phyloP scores from a whole-genome alignment of 2,888 invertebrate species.

The Choristoneura rosaceana region DNA sequence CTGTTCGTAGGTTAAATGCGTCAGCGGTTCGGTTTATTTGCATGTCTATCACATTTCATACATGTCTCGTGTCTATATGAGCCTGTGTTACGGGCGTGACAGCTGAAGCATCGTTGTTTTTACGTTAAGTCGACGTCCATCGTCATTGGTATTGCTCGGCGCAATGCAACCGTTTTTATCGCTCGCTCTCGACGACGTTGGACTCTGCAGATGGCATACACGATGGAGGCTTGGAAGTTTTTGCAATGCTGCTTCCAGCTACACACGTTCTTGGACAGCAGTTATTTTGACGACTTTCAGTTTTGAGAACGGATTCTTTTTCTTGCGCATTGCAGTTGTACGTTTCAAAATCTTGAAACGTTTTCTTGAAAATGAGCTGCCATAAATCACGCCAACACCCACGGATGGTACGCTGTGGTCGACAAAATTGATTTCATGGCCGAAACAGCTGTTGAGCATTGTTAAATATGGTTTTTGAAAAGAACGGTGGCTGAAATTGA shows the following conservation, averaged over 20 bases:
- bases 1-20: slow-evolving; percentile 44
- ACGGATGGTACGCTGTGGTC: not conserved
- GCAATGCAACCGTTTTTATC: slow-evolving; percentile 71
- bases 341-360: slow-evolving; percentile 19
- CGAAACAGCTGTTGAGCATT: not conserved
- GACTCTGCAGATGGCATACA: slow-evolving; percentile 70
- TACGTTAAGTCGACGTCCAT: slow-evolving; percentile 50
- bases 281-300: slow-evolving; percentile 63
- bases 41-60: slow-evolving; percentile 51
- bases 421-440: slow-evolving; percentile 20
- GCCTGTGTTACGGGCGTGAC: not conserved
- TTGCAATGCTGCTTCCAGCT: slow-evolving; percentile 57
- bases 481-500: not conserved
- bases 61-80: not conserved
- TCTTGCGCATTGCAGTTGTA: slow-evolving; percentile 25
- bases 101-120: slow-evolving; percentile 13
- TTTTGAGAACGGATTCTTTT: slow-evolving; percentile 48
- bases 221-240: slow-evolving; percentile 68
- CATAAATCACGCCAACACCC: slow-evolving; percentile 22
- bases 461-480: not conserved
- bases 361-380: slow-evolving; percentile 28
- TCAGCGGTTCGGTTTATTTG: slow-evolving; percentile 54
- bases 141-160: slow-evolving; percentile 62
- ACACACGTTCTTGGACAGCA: slow-evolving; percentile 60
- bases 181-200: slow-evolving; percentile 55